Evolutionary conservation across 2,888 invertebrate species (phyloP), one percentile per base, ranked within the genome.

Genomic region (Crossocerus cetratus): DNA sequence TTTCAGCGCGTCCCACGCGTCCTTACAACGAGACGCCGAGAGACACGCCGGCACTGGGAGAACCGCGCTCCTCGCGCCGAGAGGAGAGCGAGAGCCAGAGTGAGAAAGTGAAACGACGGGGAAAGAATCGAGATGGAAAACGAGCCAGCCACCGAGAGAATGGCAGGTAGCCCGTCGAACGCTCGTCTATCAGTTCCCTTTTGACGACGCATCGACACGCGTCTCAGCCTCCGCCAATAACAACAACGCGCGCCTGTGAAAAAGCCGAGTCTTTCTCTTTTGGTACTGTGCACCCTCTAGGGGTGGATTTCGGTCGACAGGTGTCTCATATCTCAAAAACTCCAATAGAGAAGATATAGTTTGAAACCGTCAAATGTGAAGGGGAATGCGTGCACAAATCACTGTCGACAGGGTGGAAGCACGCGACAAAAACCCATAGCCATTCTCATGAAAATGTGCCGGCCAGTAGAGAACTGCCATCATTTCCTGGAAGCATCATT

Each of bases 171-270:
- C 77, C 75, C 65, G 74, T 80, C 71, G 65, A 32, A 32, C 59
- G 21, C 20, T 65, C 74, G 81, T 81, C 67, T 84, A 86, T 86
- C 87, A 87, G 87, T 88, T 85, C 83, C 83, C 74, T 77, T 73
- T 78, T 72, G 84, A 84, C 85, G 83, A 71, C 72, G 85, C 78
- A 75, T 80, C 76, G 69, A 79, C 79, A 72, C 77, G 77, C 76
- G 75, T 67, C 68, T 49, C n/a, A 44, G 32, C 32, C 32, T 56
- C 43, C 59, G 21, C 44, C 11, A 60, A 43, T 54, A 54, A 57
- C n/a, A 49, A 4, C 16, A n/a, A 49, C 3, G 16, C 49, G 16
- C 32, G 8, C 32, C 8, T 2, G 2, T 8, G 1, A 8, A n/a
- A 16, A 49, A 49, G 16, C 13, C 2, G 45, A 3, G 11, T 16